Evolutionary conservation across 2,888 invertebrate genomes (phyloP).

Genomic region (Kryphioiulus occultus): DNA sequence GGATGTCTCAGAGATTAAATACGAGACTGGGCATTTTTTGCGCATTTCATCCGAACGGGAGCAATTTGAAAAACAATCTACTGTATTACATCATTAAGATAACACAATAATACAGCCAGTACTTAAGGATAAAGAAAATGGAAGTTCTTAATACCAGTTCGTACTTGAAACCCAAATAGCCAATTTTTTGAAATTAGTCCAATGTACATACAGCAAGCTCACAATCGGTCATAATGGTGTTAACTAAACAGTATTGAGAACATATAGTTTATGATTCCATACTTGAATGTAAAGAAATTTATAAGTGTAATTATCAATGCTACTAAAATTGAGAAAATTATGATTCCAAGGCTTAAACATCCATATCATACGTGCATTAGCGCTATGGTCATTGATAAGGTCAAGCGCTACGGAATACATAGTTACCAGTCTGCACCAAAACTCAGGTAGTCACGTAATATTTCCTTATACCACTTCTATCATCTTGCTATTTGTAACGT

Average conservation of each 20-base stretch:
- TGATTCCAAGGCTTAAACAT: no score
- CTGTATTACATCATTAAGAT: neutral
- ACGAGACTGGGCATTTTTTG: neutral
- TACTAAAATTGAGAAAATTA: no score
- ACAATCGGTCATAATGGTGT: neutral
- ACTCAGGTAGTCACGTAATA: no score
- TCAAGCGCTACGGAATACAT: neutral
- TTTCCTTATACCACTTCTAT: no score
- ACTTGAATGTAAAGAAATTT: neutral
- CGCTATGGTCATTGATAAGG: neutral
- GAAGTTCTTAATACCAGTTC: neutral
- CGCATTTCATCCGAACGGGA: neutral
- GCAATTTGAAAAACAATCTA: neutral
- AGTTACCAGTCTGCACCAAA: no score
- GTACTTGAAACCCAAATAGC: neutral
- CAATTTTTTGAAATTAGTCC: neutral
- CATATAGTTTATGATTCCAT: neutral
- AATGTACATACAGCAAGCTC: neutral
- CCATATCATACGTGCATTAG: no score
- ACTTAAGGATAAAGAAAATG: neutral
- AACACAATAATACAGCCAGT: neutral
- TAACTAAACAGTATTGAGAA: neutral
- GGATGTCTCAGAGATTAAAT: neutral
- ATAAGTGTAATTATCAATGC: no score
- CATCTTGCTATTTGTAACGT: no score